These are phyloP conservation scores for Hirtodrosophila trivittata DNA, from an alignment of 2,888 invertebrate genomes.

Conservation along the genomic window DNA sequence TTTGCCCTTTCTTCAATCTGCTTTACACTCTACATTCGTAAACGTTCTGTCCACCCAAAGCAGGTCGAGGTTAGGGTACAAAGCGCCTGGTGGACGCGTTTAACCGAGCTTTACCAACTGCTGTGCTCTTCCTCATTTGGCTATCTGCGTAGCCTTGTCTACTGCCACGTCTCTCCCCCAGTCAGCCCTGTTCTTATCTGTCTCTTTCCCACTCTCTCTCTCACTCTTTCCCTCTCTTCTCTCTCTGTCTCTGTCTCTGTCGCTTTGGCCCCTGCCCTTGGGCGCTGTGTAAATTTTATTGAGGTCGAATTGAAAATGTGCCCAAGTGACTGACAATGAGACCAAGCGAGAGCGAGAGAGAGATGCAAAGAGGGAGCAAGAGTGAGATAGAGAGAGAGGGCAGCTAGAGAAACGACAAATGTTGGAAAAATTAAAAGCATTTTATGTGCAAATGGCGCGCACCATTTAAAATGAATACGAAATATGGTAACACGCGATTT, in stretches of 20 bases:
- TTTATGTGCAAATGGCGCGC: constrained; percentile 73
- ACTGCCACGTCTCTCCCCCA: background rate
- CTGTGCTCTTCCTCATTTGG: constrained; percentile 21
- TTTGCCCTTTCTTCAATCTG: no score
- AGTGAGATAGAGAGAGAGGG: background rate
- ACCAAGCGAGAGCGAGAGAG: background rate
- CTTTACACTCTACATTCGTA: no score
- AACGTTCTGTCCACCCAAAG: no score
- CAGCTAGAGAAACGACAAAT: constrained; percentile 49
- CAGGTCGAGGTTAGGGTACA: no score
- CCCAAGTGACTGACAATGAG: constrained; percentile 43
- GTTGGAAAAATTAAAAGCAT: constrained; percentile 77
- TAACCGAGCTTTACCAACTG: constrained; percentile 4
- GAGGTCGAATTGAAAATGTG: constrained; percentile 76
- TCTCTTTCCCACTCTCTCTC: background rate
- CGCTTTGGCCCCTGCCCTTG: constrained; percentile 24
- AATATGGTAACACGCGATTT: constrained; percentile 78
- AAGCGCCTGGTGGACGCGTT: background rate
- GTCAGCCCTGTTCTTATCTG: background rate
- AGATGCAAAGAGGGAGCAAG: background rate
- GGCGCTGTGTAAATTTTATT: constrained; percentile 69
- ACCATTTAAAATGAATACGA: constrained; percentile 73
- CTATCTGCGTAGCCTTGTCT: constrained; percentile 35
- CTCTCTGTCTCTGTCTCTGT: background rate
- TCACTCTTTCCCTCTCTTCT: background rate